Evolutionary conservation across 2,888 invertebrate species (phyloP).

Genomic region (Hyles lineata): DNA sequence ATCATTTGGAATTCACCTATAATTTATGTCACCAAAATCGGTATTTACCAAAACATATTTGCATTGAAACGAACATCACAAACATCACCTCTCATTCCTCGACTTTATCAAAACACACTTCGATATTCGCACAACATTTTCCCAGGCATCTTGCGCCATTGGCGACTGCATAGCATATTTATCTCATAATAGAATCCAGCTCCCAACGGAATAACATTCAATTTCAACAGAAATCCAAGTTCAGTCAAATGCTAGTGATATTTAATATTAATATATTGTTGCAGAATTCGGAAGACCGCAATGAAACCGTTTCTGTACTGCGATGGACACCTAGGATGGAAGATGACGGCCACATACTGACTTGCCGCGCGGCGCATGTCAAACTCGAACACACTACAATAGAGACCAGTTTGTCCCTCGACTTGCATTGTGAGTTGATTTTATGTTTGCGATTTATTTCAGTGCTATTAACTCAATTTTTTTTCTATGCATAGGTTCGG

Average conservation of each 20-base stretch:
- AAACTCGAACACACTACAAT: constrained; percentile 89
- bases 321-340: constrained; percentile 90
- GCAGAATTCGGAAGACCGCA: constrained; percentile 92
- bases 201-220: constrained; percentile 18
- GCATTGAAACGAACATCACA: too few relatives aligned
- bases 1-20: too few relatives aligned
- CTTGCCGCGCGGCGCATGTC: constrained; percentile 92
- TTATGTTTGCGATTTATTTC: background rate
- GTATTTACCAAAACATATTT: too few relatives aligned
- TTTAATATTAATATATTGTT: constrained; percentile 30
- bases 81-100: too few relatives aligned
- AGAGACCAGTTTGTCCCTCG: constrained; percentile 92
- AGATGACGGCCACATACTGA: constrained; percentile 91
- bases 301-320: constrained; percentile 91
- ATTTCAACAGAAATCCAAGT: constrained; percentile 20
- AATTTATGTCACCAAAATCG: too few relatives aligned
- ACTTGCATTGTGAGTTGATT: constrained; percentile 92
- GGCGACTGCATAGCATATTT: constrained; percentile 23
- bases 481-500: too few relatives aligned
- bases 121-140: background rate
- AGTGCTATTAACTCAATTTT: background rate
- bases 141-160: background rate
- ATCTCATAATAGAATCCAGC: constrained; percentile 22
- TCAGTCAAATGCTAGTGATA: constrained; percentile 19
- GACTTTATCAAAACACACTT: background rate